phyloP scores from a whole-genome alignment of 2,888 invertebrate genomes.

The Phyllotreta striolata region DNA sequence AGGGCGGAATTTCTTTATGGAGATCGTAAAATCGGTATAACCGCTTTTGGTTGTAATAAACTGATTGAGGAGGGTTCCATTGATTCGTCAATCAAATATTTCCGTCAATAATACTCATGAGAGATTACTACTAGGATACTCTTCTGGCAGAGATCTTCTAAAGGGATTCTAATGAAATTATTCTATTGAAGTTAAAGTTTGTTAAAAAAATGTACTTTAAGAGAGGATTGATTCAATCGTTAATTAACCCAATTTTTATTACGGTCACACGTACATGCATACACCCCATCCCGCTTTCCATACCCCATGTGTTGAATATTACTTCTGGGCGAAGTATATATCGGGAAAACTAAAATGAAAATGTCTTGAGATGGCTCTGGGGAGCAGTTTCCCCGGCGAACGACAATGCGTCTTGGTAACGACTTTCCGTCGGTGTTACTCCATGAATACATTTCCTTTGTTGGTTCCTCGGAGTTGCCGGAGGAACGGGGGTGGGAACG shows the following conservation, averaged over 20 bases:
- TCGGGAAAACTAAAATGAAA: slow-evolving; percentile 60
- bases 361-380: slow-evolving; percentile 59
- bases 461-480: slow-evolving; percentile 51
- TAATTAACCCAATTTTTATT: too few species aligned
- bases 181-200: too few species aligned
- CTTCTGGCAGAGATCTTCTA: too few species aligned
- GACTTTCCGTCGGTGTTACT: slow-evolving; percentile 55
- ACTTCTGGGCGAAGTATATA: slow-evolving; percentile 50
- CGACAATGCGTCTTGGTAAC: slow-evolving; percentile 63
- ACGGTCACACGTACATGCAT: too few species aligned
- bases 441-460: slow-evolving; percentile 58
- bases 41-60: too few species aligned
- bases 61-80: too few species aligned
- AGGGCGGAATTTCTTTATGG: slow-evolving; percentile 19
- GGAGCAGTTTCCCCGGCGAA: slow-evolving; percentile 58
- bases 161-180: too few species aligned
- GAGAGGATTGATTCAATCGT: too few species aligned
- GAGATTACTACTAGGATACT: too few species aligned
- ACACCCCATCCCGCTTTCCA: slow-evolving; percentile 15
- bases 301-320: slow-evolving; percentile 49
- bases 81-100: too few species aligned
- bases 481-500: slow-evolving; percentile 40
- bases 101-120: too few species aligned
- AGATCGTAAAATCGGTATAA: slow-evolving; percentile 1
- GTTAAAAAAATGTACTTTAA: too few species aligned